Conservation (phyloP, 2,888 invertebrate genomes). For the Mimumesa dahlbomi region DNA sequence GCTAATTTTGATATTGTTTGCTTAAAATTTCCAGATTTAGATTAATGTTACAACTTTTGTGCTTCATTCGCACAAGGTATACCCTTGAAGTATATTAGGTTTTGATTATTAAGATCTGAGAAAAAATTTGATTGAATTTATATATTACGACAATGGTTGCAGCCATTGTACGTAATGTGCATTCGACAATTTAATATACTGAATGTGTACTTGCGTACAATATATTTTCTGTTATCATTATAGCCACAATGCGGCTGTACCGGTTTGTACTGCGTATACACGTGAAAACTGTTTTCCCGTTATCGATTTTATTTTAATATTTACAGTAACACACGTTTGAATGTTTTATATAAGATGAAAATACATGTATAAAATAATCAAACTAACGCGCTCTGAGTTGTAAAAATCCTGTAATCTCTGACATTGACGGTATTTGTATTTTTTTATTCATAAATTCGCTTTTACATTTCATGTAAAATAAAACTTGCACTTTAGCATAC, state of each 20-base stretch:
- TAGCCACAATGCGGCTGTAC: constrained; percentile 27
- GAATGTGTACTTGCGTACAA: constrained; percentile 49
- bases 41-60: constrained; percentile 33
- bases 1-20: constrained; percentile 29
- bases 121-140: constrained; percentile 31
- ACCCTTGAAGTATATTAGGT: constrained; percentile 15
- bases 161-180: constrained; percentile 23
- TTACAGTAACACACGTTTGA: constrained; percentile 39
- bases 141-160: too few species aligned
- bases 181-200: constrained; percentile 34
- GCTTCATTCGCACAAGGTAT: constrained; percentile 28
- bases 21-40: constrained; percentile 46
- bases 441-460: constrained; percentile 44
- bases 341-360: constrained; percentile 27
- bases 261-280: constrained; percentile 51
- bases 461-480: constrained; percentile 34
- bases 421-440: constrained; percentile 36
- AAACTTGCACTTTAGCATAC: constrained; percentile 41
- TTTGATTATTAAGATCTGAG: constrained; percentile 24
- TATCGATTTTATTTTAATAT: constrained; percentile 29
- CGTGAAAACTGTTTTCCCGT: constrained; percentile 31
- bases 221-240: constrained; percentile 40
- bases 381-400: constrained; percentile 29
- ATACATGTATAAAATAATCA: constrained; percentile 35
- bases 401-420: constrained; percentile 30